Evolutionary conservation across 2,797 vertebrate genomes (phyloP).

Genomic region (Enteromius trimaculatus): DNA sequence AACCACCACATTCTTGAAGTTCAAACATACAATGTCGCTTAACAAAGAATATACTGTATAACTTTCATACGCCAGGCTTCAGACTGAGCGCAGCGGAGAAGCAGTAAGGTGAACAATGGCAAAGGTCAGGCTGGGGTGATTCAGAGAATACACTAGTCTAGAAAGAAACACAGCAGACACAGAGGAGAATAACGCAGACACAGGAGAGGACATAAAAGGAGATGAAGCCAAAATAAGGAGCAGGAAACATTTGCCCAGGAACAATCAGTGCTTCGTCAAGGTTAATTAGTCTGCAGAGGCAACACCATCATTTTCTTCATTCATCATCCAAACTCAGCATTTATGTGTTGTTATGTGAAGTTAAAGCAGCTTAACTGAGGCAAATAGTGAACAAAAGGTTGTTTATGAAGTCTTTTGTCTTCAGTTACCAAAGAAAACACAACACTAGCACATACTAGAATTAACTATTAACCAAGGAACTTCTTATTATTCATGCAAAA

Average conservation of each 20-base stretch:
- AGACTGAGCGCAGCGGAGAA: background rate
- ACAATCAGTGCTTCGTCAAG: conserved; percentile 79
- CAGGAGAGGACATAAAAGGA: conserved; percentile 39
- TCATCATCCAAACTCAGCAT: conserved; percentile 69
- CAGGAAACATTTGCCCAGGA: conserved; percentile 77
- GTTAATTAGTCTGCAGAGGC: conserved; percentile 84
- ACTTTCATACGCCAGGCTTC: background rate
- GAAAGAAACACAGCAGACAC: background rate
- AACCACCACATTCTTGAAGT: conserved; percentile 47
- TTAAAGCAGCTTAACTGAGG: conserved; percentile 8
- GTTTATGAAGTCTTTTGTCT: background rate
- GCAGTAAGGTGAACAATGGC: conserved; percentile 9
- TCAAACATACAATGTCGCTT: conserved; percentile 4
- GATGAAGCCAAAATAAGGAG: conserved; percentile 66
- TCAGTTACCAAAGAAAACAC: background rate
- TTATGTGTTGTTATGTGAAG: background rate
- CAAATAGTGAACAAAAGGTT: background rate
- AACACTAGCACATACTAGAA: background rate
- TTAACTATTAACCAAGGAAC: background rate
- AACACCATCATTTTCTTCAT: conserved; percentile 74
- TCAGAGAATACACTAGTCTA: background rate
- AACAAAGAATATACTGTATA: background rate
- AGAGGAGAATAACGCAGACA: conserved; percentile 10
- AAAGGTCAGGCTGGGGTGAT: conserved; percentile 30
- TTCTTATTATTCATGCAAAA: background rate